Percentiles rank a stretch among this genome's conserved stretches.
Evolutionary conservation across 2,113 vertebrate species (phyloP).

Genomic region (Pipa parva): DNA sequence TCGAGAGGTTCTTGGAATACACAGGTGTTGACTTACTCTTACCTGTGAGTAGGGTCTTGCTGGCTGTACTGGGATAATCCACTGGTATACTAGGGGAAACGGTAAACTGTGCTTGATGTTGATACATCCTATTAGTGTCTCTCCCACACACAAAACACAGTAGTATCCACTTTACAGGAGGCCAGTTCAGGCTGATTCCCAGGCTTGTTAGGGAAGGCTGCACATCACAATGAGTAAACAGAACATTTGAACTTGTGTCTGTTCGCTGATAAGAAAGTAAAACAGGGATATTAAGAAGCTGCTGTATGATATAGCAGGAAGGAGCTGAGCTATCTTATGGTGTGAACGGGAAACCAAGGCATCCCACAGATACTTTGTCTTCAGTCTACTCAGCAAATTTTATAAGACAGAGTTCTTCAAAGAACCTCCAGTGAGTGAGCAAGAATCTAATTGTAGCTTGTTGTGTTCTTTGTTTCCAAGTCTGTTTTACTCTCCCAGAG

Average conservation of each 20-base stretch:
- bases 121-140: conserved; percentile 16
- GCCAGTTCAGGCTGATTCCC: background rate
- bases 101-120: background rate
- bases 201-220: background rate
- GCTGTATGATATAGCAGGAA: conserved; percentile 1
- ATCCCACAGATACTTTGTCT: background rate
- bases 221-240: background rate
- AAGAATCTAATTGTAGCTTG: conserved; percentile 18
- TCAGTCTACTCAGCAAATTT: conserved; percentile 4
- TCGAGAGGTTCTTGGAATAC: too few species aligned
- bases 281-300: background rate
- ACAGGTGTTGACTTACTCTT: background rate
- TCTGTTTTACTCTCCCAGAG: conserved; percentile 11
- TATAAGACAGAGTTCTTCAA: conserved; percentile 13
- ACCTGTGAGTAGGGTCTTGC: conserved; percentile 19
- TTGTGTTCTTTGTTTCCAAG: conserved; percentile 4
- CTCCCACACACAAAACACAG: too few species aligned
- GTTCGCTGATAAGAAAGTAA: background rate
- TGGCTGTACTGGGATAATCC: background rate
- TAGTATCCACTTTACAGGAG: background rate
- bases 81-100: background rate
- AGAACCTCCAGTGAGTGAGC: conserved; percentile 1
- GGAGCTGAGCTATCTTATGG: background rate
- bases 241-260: background rate
- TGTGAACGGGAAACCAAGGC: background rate